A percentile compares a stretch with the other conserved stretches of the same genome.
Evolutionary conservation across 2,888 invertebrate species (phyloP).

Genomic region (Ophioninae sp.): DNA sequence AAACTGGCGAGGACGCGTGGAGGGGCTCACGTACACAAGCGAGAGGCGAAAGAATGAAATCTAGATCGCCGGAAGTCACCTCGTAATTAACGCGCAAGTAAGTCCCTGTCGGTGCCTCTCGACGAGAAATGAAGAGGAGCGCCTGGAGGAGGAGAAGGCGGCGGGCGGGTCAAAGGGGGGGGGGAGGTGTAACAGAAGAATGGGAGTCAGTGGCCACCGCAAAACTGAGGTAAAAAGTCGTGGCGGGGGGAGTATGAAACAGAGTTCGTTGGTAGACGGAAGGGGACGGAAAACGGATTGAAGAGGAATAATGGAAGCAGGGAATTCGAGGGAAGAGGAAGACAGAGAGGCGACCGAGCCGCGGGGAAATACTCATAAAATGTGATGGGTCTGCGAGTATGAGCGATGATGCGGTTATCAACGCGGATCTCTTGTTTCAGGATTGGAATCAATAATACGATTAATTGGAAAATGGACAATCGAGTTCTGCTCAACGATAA

Average conservation of each 20-base stretch:
- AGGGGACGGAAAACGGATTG: conserved; percentile 9
- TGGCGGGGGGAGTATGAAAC: conserved; percentile 18
- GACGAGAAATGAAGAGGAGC: conserved; percentile 47
- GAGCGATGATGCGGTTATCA: background rate
- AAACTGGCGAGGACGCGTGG: conserved; percentile 18
- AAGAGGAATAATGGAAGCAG: conserved; percentile 29
- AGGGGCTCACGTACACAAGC: background rate
- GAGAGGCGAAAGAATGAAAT: conserved; percentile 79
- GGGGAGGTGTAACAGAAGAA: conserved; percentile 42
- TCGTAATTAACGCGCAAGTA: conserved; percentile 79
- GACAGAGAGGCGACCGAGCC: conserved; percentile 1
- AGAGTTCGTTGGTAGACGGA: background rate
- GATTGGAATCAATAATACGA: background rate
- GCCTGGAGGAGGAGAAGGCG: conserved; percentile 12
- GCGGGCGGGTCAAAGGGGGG: conserved; percentile 17
- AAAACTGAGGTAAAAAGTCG: conserved; percentile 47
- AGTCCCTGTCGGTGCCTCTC: conserved; percentile 39
- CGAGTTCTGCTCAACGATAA: too few species aligned
- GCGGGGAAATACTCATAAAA: conserved; percentile 37
- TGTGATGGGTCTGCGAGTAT: conserved; percentile 3
- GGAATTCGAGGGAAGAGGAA: conserved; percentile 23
- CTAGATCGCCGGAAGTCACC: conserved; percentile 81
- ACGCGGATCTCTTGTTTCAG: conserved; percentile 12
- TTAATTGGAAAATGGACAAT: too few species aligned
- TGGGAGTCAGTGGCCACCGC: conserved; percentile 51